These are phyloP conservation scores for Mycalesis mineus DNA, from an alignment of 2,888 invertebrate species.

Conservation along the genomic window DNA sequence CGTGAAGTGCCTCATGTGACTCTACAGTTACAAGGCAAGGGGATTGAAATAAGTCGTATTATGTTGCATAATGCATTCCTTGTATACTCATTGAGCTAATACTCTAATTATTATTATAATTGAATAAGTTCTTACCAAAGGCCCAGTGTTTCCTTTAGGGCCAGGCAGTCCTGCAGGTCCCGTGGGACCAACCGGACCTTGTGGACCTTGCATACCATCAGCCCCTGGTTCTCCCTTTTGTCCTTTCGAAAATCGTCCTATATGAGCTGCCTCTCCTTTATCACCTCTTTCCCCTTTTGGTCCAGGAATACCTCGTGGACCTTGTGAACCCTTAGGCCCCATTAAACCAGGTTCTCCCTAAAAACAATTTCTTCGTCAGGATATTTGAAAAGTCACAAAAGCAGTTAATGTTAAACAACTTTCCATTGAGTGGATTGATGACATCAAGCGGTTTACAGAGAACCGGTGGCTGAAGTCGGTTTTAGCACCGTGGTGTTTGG, in stretches of 20 bases:
- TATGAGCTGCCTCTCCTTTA: conserved; percentile 89
- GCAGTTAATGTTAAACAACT: too few relatives aligned
- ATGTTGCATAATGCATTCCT: too few relatives aligned
- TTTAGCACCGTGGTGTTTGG: too few relatives aligned
- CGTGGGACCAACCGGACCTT: conserved; percentile 80
- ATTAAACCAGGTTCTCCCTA: conserved; percentile 85
- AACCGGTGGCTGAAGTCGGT: too few relatives aligned
- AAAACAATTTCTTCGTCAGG: conserved; percentile 17
- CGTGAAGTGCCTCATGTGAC: too few relatives aligned
- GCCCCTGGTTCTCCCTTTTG: conserved; percentile 91
- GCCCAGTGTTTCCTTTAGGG: conserved; percentile 80
- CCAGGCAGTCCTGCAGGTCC: conserved; percentile 81
- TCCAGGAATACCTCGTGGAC: conserved; percentile 87
- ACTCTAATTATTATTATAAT: too few relatives aligned
- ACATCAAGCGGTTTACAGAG: too few relatives aligned
- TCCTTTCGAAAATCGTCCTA: conserved; percentile 84
- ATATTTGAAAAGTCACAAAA: too few relatives aligned
- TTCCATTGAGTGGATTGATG: too few relatives aligned
- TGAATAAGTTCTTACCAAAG: conserved; percentile 57
- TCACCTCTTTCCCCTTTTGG: conserved; percentile 82
- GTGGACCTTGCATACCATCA: conserved; percentile 83
- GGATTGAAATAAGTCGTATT: too few relatives aligned
- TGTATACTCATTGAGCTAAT: too few relatives aligned
- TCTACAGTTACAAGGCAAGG: too few relatives aligned
- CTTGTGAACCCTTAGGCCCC: conserved; percentile 84